Conservation (phyloP, 2,888 invertebrate species). For the Hydrotaea diabolus region DNA sequence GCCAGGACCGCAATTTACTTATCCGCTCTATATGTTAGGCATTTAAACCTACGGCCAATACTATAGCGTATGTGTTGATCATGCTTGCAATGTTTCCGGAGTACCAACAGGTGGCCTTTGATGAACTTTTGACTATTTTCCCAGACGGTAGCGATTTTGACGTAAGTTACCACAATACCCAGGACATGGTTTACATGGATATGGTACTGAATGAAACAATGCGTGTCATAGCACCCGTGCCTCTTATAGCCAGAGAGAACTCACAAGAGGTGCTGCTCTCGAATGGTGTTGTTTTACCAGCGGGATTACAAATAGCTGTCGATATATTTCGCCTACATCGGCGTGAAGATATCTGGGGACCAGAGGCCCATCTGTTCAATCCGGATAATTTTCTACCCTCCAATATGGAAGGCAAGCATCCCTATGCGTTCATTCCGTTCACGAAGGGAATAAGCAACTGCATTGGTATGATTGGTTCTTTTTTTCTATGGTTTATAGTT, state of each 20-base stretch:
- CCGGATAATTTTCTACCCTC: slow-evolving; percentile 79
- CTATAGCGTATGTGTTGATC: slow-evolving; percentile 73
- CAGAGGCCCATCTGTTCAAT: slow-evolving; percentile 76
- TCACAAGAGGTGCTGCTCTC: slow-evolving; percentile 72
- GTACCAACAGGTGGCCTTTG: slow-evolving; percentile 75
- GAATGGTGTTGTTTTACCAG: slow-evolving; percentile 75
- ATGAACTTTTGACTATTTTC: slow-evolving; percentile 74
- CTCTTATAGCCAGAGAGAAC: slow-evolving; percentile 75
- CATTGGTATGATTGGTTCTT: slow-evolving; percentile 72
- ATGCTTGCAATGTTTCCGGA: slow-evolving; percentile 76
- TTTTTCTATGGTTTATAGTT: no score
- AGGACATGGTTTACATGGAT: slow-evolving; percentile 77
- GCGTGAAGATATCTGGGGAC: slow-evolving; percentile 77
- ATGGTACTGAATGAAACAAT: slow-evolving; percentile 78
- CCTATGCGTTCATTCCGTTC: slow-evolving; percentile 79
- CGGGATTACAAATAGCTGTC: slow-evolving; percentile 76
- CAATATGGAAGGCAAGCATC: slow-evolving; percentile 76
- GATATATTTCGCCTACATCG: slow-evolving; percentile 78
- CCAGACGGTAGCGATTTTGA: slow-evolving; percentile 72
- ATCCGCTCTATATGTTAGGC: slow-evolving; percentile 71
- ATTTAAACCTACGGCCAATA: slow-evolving; percentile 79
- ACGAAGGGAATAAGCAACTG: slow-evolving; percentile 79
- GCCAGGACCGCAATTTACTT: background rate
- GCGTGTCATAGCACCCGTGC: slow-evolving; percentile 77
- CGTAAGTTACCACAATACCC: slow-evolving; percentile 73